phyloP scores from a whole-genome alignment of 1,140 invertebrate species.

The Lysiphlebus fabarum region DNA sequence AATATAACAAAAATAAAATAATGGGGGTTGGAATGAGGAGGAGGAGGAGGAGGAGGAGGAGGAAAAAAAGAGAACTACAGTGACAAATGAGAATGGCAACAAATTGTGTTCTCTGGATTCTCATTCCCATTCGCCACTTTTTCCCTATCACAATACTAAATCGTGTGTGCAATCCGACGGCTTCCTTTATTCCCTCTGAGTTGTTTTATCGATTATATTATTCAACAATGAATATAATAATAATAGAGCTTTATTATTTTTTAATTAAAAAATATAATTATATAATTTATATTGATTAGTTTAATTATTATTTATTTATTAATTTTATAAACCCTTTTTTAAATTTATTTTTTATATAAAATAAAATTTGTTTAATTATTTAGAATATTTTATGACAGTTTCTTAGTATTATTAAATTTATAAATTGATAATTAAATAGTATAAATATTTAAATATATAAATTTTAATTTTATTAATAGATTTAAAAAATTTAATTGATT shows the following conservation, averaged over 20 bases:
- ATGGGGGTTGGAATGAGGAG: constrained; percentile 1
- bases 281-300: not conserved
- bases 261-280: not conserved
- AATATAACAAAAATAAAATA: not conserved
- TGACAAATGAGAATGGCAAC: constrained; percentile 45
- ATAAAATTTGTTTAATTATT: too few species aligned
- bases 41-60: constrained; percentile 25
- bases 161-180: constrained; percentile 14
- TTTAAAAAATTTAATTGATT: constrained; percentile 18
- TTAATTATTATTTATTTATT: not conserved
- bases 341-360: not conserved
- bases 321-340: too few species aligned
- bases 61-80: constrained; percentile 26
- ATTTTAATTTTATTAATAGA: constrained; percentile 14
- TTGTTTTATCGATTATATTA: constrained; percentile 9
- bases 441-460: not conserved
- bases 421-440: constrained; percentile 23
- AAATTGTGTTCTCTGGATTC: constrained; percentile 40
- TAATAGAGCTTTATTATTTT: constrained; percentile 3
- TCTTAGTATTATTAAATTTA: too few species aligned
- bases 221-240: not conserved
- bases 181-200: constrained; percentile 5
- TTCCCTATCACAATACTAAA: constrained; percentile 23
- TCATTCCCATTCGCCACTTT: constrained; percentile 40
- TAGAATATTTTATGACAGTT: too few species aligned